phyloP scores from a whole-genome alignment of 2,113 vertebrate genomes.

The Paradisaea rubra region DNA sequence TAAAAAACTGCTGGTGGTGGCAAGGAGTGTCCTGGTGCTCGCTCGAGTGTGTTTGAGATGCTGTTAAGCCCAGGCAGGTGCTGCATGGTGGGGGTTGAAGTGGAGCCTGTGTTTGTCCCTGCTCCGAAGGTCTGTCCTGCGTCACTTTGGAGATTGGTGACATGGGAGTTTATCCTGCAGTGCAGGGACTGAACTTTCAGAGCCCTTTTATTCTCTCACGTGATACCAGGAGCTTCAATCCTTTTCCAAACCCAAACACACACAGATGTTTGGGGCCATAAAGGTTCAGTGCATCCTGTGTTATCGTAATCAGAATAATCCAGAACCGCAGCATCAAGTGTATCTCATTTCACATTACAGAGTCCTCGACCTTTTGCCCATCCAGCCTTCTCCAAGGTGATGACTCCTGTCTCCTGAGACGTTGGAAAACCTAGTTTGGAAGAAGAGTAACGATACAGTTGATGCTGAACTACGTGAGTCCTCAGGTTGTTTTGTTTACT shows the following conservation, averaged over 20 bases:
- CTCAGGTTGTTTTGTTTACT: neutral
- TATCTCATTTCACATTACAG: constrained; percentile 15
- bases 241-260: neutral
- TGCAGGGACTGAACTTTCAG: neutral
- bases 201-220: neutral
- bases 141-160: neutral
- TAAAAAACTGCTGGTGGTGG: neutral
- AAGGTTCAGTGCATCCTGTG: neutral
- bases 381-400: constrained; percentile 54
- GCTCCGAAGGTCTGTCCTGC: neutral
- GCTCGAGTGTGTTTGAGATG: neutral
- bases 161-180: neutral
- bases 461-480: constrained; percentile 63
- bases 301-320: neutral
- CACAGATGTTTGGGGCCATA: neutral
- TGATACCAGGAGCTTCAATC: neutral
- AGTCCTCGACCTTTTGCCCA: constrained; percentile 45
- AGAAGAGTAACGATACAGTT: constrained; percentile 41
- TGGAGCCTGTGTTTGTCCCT: neutral
- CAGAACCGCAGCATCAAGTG: neutral
- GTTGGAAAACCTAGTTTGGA: constrained; percentile 65
- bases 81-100: fast-evolving
- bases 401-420: constrained; percentile 57
- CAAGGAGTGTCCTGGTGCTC: neutral
- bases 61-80: neutral